A percentile compares a stretch with the other conserved stretches of the same genome.
These are phyloP conservation scores for Saccostrea cuccullata DNA, from an alignment of 1,140 invertebrate genomes.

Conservation along the genomic window DNA sequence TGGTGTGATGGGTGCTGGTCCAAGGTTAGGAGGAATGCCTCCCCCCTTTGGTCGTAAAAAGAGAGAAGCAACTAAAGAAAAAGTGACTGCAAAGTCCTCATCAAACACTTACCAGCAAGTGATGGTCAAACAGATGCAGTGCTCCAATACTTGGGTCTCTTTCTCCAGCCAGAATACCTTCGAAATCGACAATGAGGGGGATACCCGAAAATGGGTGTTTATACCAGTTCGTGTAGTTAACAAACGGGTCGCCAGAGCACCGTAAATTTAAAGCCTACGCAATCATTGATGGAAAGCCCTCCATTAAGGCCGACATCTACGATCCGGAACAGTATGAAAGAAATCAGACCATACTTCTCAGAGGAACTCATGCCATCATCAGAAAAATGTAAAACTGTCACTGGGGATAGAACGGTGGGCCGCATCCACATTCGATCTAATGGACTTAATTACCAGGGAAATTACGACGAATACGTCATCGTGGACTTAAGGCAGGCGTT, in stretches of 20 bases:
- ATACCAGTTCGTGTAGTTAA: slow-evolving; percentile 68
- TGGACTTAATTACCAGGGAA: slow-evolving; percentile 69
- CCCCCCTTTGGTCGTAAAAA: slow-evolving; percentile 43
- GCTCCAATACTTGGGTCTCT: slow-evolving; percentile 39
- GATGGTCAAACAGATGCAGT: not conserved
- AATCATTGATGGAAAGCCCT: slow-evolving; percentile 59
- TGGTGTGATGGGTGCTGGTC: slow-evolving; percentile 7
- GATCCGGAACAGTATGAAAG: slow-evolving; percentile 54
- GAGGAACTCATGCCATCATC: slow-evolving; percentile 51
- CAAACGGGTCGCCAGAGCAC: slow-evolving; percentile 58
- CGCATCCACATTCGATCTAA: slow-evolving; percentile 51
- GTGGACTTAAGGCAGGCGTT: slow-evolving; percentile 67
- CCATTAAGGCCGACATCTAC: slow-evolving; percentile 61
- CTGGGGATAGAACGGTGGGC: slow-evolving; percentile 44
- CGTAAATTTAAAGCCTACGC: slow-evolving; percentile 58
- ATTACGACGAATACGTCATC: slow-evolving; percentile 69
- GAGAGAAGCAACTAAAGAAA: slow-evolving; percentile 3
- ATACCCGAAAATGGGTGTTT: slow-evolving; percentile 68
- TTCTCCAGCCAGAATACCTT: slow-evolving; percentile 63
- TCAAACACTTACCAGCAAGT: slow-evolving; percentile 43
- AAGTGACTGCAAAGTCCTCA: not conserved
- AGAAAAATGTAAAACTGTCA: slow-evolving; percentile 36
- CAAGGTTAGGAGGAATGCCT: slow-evolving; percentile 37
- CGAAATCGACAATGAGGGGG: slow-evolving; percentile 64
- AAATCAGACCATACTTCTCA: slow-evolving; percentile 54